A percentile compares a stretch with the other conserved stretches of the same genome.
Conservation (phyloP, 2,797 vertebrate genomes). For the Hylomyscus alleni region DNA sequence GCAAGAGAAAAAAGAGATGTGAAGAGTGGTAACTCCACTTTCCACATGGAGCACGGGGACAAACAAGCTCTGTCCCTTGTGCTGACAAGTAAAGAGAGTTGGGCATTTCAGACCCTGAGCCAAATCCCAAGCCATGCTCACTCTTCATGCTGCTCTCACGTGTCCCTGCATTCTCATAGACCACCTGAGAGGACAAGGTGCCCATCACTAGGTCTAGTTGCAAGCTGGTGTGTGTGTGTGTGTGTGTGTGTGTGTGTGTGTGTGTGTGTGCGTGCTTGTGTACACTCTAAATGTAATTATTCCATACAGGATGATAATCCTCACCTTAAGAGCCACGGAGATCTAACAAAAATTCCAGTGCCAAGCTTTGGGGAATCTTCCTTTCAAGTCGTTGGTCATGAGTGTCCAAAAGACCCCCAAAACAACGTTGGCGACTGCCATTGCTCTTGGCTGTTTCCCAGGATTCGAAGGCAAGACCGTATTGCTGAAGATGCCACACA, state of each 20-base stretch:
- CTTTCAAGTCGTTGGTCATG: background rate
- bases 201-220: background rate
- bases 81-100: too few relatives aligned
- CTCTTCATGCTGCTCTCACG: accelerated
- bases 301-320: background rate
- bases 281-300: background rate
- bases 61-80: background rate
- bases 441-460: too few relatives aligned
- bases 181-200: background rate
- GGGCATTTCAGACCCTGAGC: background rate
- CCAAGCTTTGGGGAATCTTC: background rate
- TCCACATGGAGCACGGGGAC: too few relatives aligned
- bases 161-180: background rate
- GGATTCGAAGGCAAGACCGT: background rate
- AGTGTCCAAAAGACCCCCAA: background rate
- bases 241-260: background rate
- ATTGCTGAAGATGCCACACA: background rate
- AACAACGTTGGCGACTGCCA: background rate
- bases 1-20: background rate
- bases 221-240: background rate
- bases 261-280: background rate
- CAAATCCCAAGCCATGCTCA: background rate
- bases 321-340: background rate
- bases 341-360: background rate
- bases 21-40: background rate